A percentile compares a stretch with the other conserved stretches of the same genome.
Evolutionary conservation across 1,140 invertebrate species (phyloP).

Genomic region (Notospermus geniculatus): DNA sequence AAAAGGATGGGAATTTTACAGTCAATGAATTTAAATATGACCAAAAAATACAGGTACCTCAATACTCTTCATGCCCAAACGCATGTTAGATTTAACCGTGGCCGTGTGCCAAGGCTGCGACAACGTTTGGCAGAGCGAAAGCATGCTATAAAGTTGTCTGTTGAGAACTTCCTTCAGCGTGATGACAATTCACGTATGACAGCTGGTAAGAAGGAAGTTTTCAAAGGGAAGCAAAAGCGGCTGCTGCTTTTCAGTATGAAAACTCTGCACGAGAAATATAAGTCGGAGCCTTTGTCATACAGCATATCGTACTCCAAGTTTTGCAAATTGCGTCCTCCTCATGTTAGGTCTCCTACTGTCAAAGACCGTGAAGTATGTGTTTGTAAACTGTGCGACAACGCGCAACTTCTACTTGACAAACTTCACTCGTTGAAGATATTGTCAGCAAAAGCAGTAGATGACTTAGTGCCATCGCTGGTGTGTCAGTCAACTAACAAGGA

Average conservation of each 20-base stretch:
- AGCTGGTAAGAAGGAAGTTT: neutral
- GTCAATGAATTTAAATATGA: neutral
- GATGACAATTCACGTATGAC: constrained; percentile 1
- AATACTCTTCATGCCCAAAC: neutral
- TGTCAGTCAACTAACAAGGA: neutral
- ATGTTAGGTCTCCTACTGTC: neutral
- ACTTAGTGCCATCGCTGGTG: neutral
- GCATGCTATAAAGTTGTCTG: neutral
- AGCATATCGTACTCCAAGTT: neutral
- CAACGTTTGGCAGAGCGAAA: neutral
- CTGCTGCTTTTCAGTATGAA: neutral
- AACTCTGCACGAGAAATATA: neutral
- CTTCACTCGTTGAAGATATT: too few species aligned
- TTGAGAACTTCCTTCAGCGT: neutral
- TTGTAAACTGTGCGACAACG: neutral
- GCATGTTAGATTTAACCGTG: neutral
- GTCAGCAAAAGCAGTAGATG: neutral
- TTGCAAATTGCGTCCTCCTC: neutral
- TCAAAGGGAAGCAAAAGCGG: neutral
- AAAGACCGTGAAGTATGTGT: neutral
- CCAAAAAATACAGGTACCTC: neutral
- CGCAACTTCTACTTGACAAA: neutral
- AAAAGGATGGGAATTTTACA: neutral
- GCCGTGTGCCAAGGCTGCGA: neutral
- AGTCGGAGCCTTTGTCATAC: neutral